Base-by-base conservation (phyloP, 1,140 invertebrate genomes). In the Lepidostoma basale region DNA sequence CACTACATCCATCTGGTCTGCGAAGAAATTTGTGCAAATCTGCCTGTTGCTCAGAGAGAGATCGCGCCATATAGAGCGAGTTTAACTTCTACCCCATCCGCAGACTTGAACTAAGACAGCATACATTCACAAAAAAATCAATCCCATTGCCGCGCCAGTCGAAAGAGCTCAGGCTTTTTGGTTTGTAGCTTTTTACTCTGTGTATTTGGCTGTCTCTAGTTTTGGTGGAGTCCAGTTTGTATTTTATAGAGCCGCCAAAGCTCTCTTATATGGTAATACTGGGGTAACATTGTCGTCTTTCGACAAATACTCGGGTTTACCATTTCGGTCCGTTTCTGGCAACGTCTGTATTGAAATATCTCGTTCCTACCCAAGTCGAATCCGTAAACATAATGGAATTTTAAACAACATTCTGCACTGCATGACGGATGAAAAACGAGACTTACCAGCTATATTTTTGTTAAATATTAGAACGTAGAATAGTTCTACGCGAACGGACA, bases 271-370 rank as follows among this genome's bases (percentile, higher is more conserved):
- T 49, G 45, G 45, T 49, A 49, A 49, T 49, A 49, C 45, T 12
- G 45, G 45, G n/a, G 6, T 49, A 49, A 49, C 45, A 49, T 49
- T 49, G 45, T 49, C n/a, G 45, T 23, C 45, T 49, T 49, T 49
- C 45, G 45, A 49, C 45, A 49, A 49, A 49, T 49, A 49, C 45
- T 49, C 45, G 45, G 18, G 45, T 49, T 49, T 49, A 26, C 45
- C 45, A 49, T 49, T 49, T 49, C 45, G 12, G 45, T 23, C 22
- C 22, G 1, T 12, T 23, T 18, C 14, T 18, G 3, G 14, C 45
- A 23, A 23, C 44, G 23, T 47, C 23, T 25, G 44, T 47, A 47
- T 10, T 10, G 6, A 49, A 12, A 9, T 47, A 18, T 49, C 18
- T 49, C 45, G 9, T 20, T 8, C 22, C 45, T n/a, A n/a, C n/a